phyloP scores from a whole-genome alignment of 2,797 vertebrate species.

The Buphagus erythrorhynchus region DNA sequence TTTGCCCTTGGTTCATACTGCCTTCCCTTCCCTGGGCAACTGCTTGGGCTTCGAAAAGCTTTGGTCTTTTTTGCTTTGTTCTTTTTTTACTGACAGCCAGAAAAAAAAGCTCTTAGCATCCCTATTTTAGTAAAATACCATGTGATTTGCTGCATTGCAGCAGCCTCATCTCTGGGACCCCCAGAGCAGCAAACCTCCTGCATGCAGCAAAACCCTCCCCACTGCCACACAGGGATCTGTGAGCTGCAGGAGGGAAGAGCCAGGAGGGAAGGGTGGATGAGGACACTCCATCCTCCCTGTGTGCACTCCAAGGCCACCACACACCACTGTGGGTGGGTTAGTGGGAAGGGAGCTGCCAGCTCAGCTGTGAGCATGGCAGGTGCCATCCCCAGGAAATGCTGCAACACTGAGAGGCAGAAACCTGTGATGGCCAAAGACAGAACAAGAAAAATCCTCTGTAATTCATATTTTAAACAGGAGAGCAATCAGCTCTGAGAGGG shows the following conservation, averaged over 20 bases:
- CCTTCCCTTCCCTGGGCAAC: background rate
- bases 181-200: background rate
- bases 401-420: background rate
- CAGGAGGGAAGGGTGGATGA: background rate
- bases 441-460: background rate
- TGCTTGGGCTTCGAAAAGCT: background rate
- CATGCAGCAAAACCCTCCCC: background rate
- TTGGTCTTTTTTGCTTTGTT: background rate
- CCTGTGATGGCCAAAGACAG: background rate
- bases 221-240: rapidly evolving
- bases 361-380: background rate
- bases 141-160: background rate
- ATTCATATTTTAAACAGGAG: background rate
- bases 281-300: background rate
- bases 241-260: background rate
- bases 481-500: background rate
- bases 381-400: background rate
- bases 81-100: background rate
- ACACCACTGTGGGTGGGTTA: rapidly evolving
- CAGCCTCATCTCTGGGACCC: background rate
- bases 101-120: background rate
- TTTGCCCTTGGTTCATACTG: background rate
- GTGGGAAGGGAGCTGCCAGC: background rate
- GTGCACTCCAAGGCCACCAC: background rate
- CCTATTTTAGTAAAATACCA: background rate